Evolutionary conservation across 1,140 invertebrate genomes (phyloP), one percentile per base, ranked within the genome.

Genomic region (Neomicropteryx cornuta): DNA sequence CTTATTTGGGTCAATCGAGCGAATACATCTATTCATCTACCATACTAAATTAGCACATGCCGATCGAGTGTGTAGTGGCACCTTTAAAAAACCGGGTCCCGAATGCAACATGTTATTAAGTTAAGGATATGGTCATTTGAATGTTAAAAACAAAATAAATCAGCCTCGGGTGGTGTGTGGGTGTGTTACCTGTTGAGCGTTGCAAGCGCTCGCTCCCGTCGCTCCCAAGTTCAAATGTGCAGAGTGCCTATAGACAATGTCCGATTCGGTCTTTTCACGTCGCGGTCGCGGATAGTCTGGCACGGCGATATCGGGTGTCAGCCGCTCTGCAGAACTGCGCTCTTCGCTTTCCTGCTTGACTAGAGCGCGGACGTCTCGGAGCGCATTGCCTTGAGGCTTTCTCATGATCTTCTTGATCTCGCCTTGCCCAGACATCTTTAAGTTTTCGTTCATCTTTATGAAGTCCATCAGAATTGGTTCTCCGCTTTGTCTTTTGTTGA

Each of bases 211-310:
- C 33, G 73, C 67, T 42, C n/a, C 68, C 66, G 51, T 60, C 70
- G 50, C 61, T 75, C 55, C 62, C 68, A 49, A 68, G 74, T 62
- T 71, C 70, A 50, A 74, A 77, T 71, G 76, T 81, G 82, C 60
- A 49, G 73, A 58, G 69, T 73, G 79, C 44, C 77, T 69, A 50
- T 79, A 73, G 23, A 85, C 73, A 52, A 87, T 85, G 56, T 87
- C 83, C 38, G 83, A 84, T 62, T 89, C 85, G 50, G 85, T 87
- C 64, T 87, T 87, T 70, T 88, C 83, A 45, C 85, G 70, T 48
- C 85, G 73, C 14, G 81, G 83, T 50, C 75, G 71, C 43, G 76
- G 41, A 47, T 62, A 63, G 48, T 61, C 53, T 38, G 37, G 31
- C 22, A 63, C 51, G 11, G 54, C 45, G 30, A 48, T 53, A 33